Conservation (phyloP, 2,888 invertebrate genomes). For the Tetanocera ferruginea region DNA sequence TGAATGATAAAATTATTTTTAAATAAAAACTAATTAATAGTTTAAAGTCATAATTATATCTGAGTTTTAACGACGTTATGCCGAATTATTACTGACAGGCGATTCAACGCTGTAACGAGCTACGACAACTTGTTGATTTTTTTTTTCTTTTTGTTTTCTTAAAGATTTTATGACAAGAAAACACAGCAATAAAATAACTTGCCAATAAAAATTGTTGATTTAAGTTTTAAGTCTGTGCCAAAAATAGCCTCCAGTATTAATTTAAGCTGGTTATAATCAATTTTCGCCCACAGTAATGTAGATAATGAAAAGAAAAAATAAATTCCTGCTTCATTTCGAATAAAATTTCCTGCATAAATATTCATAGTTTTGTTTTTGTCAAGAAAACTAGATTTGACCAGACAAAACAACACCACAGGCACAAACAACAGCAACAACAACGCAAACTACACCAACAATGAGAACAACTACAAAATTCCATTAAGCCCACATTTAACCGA, state of each 20-base stretch:
- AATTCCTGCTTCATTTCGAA: constrained; percentile 20
- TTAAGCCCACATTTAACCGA: constrained; percentile 46
- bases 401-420: not conserved
- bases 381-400: constrained; percentile 14
- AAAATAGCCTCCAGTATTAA: constrained; percentile 31
- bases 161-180: too few relatives aligned
- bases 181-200: too few relatives aligned
- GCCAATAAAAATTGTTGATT: too few relatives aligned
- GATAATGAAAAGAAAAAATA: constrained; percentile 3
- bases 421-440: constrained; percentile 30
- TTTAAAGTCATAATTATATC: too few relatives aligned
- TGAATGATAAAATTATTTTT: too few relatives aligned
- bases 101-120: too few relatives aligned
- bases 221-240: not conserved
- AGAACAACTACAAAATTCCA: constrained; percentile 52
- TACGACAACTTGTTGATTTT: too few relatives aligned
- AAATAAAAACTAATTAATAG: too few relatives aligned
- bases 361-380: not conserved
- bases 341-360: constrained; percentile 24
- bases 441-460: constrained; percentile 47
- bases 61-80: too few relatives aligned
- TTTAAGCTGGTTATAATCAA: constrained; percentile 28
- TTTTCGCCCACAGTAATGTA: constrained; percentile 28
- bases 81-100: too few relatives aligned
- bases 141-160: too few relatives aligned